Conservation (phyloP, 2,888 invertebrate species). For the Acanthosepion lycidas region DNA sequence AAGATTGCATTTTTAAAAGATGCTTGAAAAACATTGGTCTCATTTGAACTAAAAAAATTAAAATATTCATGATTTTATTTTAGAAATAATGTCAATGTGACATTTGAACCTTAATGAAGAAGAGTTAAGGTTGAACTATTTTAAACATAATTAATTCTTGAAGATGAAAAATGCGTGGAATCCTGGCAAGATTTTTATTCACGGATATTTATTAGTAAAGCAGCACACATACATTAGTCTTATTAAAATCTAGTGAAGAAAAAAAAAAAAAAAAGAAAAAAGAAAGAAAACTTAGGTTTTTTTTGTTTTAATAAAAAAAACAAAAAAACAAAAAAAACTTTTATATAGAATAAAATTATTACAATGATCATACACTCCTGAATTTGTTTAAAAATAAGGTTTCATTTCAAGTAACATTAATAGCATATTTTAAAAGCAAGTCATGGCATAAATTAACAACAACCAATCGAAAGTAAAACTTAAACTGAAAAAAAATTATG, state of each 20-base stretch:
- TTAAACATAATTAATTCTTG: background rate
- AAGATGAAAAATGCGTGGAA: background rate
- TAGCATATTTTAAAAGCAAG: background rate
- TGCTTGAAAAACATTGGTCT: background rate
- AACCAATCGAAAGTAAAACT: background rate
- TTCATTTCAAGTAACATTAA: background rate
- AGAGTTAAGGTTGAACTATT: background rate
- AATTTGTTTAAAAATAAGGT: background rate
- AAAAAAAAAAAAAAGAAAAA: background rate
- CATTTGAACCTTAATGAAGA: background rate
- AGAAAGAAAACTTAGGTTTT: background rate
- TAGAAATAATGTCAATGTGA: background rate
- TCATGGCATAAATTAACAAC: background rate
- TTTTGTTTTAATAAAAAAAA: background rate
- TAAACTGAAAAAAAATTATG: background rate
- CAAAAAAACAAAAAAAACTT: background rate
- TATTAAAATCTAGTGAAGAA: background rate
- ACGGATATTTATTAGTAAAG: background rate
- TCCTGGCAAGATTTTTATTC: background rate
- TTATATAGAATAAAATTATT: conserved; percentile 2
- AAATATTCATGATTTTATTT: background rate
- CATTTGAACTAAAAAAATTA: background rate
- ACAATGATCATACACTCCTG: background rate
- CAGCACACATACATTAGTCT: background rate
- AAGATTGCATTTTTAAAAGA: background rate